phyloP scores from a whole-genome alignment of 1,140 invertebrate genomes.

The Drosophila arawakana region DNA sequence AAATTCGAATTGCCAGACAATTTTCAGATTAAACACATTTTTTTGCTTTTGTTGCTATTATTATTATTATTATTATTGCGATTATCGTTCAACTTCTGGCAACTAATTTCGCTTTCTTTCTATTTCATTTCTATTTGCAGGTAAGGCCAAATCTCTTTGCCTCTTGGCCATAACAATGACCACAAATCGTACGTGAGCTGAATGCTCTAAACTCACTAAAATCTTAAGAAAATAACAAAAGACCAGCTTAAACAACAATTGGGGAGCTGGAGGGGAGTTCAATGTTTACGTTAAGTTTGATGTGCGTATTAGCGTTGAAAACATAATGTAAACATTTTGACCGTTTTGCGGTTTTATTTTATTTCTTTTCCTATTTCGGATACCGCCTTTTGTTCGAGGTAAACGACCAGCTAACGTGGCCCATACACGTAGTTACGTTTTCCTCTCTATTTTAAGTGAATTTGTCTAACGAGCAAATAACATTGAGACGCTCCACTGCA shows the following conservation, averaged over 20 bases:
- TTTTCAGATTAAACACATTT: conserved; percentile 32
- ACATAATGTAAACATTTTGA: conserved; percentile 76
- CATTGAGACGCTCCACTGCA: conserved; percentile 22
- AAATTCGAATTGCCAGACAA: conserved; percentile 46
- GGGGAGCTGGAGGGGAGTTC: not conserved
- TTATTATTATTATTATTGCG: conserved; percentile 42
- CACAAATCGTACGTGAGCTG: conserved; percentile 60
- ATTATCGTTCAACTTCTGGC: conserved; percentile 33
- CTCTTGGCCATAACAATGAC: too few species aligned
- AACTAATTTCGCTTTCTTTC: conserved; percentile 80
- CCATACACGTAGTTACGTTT: conserved; percentile 35
- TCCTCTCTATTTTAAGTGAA: conserved; percentile 36
- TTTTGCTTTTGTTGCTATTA: conserved; percentile 37
- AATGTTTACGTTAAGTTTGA: conserved; percentile 35
- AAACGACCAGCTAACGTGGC: conserved; percentile 57
- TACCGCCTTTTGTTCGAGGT: conserved; percentile 54
- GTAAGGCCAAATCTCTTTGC: conserved; percentile 48
- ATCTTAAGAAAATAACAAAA: conserved; percentile 22
- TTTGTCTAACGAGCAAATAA: conserved; percentile 40
- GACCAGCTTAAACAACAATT: not conserved
- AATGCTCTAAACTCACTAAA: conserved; percentile 27
- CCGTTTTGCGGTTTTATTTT: conserved; percentile 45
- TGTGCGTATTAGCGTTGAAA: conserved; percentile 73
- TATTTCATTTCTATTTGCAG: conserved; percentile 49
- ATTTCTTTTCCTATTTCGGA: not conserved